Conservation (phyloP, 2,113 vertebrate genomes). For the Muscicapa adusta region DNA sequence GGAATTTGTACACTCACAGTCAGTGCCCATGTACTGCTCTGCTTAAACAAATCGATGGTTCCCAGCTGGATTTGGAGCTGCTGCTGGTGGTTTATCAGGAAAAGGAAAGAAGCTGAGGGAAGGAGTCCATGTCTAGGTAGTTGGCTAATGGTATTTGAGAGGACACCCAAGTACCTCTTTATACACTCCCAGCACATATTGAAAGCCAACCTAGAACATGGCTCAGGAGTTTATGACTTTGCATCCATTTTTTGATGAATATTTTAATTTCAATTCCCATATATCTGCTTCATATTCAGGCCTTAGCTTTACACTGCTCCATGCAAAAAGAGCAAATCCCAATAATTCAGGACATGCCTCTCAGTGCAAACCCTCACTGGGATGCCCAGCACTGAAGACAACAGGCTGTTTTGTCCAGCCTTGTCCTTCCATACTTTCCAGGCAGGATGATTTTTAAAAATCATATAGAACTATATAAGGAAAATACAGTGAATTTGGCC, state of each 20-base stretch:
- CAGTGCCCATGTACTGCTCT: not conserved
- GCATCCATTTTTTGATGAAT: not conserved
- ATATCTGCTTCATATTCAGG: not conserved
- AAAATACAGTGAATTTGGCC: not conserved
- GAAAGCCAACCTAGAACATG: not conserved
- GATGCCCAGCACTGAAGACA: not conserved
- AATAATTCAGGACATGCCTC: not conserved
- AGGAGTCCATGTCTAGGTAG: not conserved
- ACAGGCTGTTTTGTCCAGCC: not conserved
- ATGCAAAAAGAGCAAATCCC: not conserved
- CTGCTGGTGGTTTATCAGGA: not conserved
- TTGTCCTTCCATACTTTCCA: not conserved
- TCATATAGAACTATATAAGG: not conserved
- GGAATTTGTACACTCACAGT: no score
- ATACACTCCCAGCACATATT: not conserved
- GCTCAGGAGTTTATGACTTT: not conserved
- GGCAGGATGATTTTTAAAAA: not conserved
- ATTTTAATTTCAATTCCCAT: not conserved
- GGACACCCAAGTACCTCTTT: not conserved
- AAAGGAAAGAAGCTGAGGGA: not conserved
- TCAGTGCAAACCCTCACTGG: not conserved
- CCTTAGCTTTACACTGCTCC: fast-evolving
- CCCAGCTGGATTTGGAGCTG: not conserved
- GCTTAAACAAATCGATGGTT: fast-evolving
- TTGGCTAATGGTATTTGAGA: not conserved